These are phyloP conservation scores for Orycteropus afer DNA, from an alignment of 2,113 vertebrate species.

Conservation along the genomic window DNA sequence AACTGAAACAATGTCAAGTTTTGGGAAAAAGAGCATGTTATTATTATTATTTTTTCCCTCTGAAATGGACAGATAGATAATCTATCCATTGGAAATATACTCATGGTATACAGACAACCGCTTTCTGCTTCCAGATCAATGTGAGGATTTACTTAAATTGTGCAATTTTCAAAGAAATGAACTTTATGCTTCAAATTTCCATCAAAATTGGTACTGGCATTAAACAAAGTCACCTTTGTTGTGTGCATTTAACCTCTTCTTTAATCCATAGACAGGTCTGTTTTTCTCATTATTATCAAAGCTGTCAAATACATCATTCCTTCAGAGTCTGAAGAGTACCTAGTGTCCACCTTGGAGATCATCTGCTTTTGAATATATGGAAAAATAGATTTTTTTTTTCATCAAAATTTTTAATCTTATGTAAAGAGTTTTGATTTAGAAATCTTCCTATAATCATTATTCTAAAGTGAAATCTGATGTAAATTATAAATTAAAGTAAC, in stretches of 20 bases:
- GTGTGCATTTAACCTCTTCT: not conserved
- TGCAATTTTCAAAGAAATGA: constrained; percentile 8
- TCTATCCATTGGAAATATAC: not conserved
- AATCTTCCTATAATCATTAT: not conserved
- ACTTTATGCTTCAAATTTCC: not conserved
- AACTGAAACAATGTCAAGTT: constrained; percentile 68
- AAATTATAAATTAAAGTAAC: not conserved
- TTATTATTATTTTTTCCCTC: constrained; percentile 9
- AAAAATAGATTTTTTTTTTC: not conserved
- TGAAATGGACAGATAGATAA: not conserved
- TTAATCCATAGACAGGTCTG: not conserved
- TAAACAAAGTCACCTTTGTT: constrained; percentile 15
- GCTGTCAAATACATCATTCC: not conserved
- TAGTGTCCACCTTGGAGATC: not conserved
- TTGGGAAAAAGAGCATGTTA: constrained; percentile 19
- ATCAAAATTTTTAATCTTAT: not conserved
- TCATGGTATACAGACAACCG: not conserved
- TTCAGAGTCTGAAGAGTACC: not conserved
- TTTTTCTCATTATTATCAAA: not conserved
- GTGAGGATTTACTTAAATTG: not conserved
- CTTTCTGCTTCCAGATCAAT: not conserved
- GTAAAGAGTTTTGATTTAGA: constrained; percentile 2
- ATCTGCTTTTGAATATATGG: not conserved
- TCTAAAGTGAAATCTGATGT: not conserved
- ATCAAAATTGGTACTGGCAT: not conserved